These are phyloP conservation scores for Stomatorhinus walkeri DNA, from an alignment of 2,797 vertebrate species.

Conservation along the genomic window DNA sequence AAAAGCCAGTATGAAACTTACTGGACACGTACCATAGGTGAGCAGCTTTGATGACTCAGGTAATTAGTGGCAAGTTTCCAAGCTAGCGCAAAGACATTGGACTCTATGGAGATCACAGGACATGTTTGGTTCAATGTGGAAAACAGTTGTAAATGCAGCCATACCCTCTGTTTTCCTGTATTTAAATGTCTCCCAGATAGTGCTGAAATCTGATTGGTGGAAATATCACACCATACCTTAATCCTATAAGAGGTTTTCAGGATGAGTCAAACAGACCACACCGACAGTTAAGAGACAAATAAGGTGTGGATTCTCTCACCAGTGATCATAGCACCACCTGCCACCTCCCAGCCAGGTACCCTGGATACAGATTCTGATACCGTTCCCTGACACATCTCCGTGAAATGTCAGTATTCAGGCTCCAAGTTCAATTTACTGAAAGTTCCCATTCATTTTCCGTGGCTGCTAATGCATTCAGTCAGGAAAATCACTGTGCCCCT, in stretches of 20 bases:
- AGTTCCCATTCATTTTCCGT: slow-evolving; percentile 43
- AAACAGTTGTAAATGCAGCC: not conserved
- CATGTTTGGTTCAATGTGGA: not conserved
- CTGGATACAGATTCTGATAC: slow-evolving; percentile 36
- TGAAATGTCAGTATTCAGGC: slow-evolving; percentile 40
- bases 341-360: slow-evolving; percentile 23
- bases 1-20: not conserved
- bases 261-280: not conserved
- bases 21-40: not conserved
- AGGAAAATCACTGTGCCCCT: slow-evolving; percentile 34
- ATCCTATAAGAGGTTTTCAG: not conserved
- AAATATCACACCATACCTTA: not conserved
- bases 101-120: not conserved
- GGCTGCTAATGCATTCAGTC: slow-evolving; percentile 40
- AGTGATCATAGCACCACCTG: slow-evolving; percentile 23
- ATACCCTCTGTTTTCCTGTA: not conserved
- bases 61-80: not conserved
- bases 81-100: not conserved
- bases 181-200: not conserved
- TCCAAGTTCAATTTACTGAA: slow-evolving; percentile 41
- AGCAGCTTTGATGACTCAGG: not conserved
- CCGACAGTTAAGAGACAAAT: slow-evolving; percentile 21
- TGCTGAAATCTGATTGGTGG: not conserved
- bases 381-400: slow-evolving; percentile 24
- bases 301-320: slow-evolving; percentile 21